These are phyloP conservation scores for Ochropleura plecta DNA, from an alignment of 2,888 invertebrate genomes.

Conservation along the genomic window DNA sequence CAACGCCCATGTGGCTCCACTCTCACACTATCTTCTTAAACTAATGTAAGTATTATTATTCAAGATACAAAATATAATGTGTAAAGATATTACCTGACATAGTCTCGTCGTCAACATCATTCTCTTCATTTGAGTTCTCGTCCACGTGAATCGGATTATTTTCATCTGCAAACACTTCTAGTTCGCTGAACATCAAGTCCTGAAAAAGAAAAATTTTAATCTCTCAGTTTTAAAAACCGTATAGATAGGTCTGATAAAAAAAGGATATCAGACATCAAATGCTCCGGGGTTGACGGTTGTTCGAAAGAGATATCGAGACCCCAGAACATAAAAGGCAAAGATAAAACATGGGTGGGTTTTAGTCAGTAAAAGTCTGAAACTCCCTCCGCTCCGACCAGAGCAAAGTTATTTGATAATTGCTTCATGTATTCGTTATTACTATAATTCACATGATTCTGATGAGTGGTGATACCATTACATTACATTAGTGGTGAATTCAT, in stretches of 20 bases:
- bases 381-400: too few relatives aligned
- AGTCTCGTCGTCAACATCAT: constrained; percentile 96
- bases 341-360: too few relatives aligned
- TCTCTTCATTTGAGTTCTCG: constrained; percentile 94
- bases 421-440: neutral
- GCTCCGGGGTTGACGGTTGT: too few relatives aligned
- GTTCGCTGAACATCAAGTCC: constrained; percentile 90
- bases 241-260: neutral
- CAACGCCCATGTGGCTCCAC: neutral
- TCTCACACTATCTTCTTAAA: constrained; percentile 4
- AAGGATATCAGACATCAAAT: neutral
- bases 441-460: neutral
- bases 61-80: neutral
- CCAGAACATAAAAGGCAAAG: too few relatives aligned
- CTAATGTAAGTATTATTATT: neutral
- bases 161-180: constrained; percentile 92
- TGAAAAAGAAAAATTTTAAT: constrained; percentile 51
- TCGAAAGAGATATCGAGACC: too few relatives aligned
- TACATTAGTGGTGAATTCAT: too few relatives aligned
- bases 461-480: neutral
- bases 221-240: neutral
- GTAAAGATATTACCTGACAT: constrained; percentile 92
- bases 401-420: too few relatives aligned
- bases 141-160: constrained; percentile 90
- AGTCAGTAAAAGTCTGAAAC: too few relatives aligned